phyloP scores from a whole-genome alignment of 2,113 vertebrate species.

The Eulemur rufifrons region DNA sequence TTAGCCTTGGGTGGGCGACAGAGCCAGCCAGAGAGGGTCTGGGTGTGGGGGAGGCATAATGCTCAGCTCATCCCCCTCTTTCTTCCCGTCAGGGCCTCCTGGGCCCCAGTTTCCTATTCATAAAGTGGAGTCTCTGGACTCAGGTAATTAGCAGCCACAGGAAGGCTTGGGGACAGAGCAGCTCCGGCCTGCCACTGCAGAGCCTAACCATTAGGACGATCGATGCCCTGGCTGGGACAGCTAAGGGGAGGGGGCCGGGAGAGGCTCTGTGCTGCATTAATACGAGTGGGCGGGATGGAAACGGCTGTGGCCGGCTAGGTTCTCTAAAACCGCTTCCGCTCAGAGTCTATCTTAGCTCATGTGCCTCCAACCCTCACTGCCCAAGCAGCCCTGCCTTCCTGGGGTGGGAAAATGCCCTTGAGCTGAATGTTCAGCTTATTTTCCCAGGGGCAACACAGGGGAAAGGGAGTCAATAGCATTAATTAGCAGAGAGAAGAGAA shows the following conservation, averaged over 20 bases:
- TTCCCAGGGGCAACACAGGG: not conserved
- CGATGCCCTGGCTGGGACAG: constrained; percentile 18
- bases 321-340: not conserved
- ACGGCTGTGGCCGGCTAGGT: not conserved
- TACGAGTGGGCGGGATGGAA: not conserved
- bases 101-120: not conserved
- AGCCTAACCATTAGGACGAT: constrained; percentile 62
- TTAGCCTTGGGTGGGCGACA: not conserved
- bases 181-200: not conserved
- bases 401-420: not conserved
- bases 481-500: not conserved
- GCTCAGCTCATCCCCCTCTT: not conserved
- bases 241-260: constrained; percentile 19
- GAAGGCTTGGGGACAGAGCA: constrained; percentile 46
- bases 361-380: not conserved
- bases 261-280: constrained; percentile 13
- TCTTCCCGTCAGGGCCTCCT: constrained; percentile 8
- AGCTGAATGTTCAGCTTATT: not conserved
- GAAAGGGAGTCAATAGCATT: not conserved
- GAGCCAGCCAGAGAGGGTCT: not conserved
- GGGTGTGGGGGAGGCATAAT: not conserved
- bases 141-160: constrained; percentile 56
- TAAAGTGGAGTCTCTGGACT: constrained; percentile 17
- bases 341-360: not conserved
- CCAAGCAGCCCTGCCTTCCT: not conserved